Evolutionary conservation across 2,113 vertebrate species (phyloP), one percentile per base, ranked within the genome.

Genomic region (Amphilophus citrinellus): DNA sequence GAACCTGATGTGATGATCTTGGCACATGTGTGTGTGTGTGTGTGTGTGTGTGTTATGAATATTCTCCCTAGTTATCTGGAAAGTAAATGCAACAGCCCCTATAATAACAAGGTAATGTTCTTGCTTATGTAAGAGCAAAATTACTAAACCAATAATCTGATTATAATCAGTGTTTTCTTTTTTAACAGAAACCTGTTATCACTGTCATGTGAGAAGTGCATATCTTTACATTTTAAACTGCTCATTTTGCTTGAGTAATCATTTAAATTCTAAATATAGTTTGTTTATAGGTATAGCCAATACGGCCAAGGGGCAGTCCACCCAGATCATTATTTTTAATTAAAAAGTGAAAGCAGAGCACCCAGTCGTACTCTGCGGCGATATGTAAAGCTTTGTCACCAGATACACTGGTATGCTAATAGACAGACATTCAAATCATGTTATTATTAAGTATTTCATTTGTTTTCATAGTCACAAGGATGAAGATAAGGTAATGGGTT

Each of bases 271-370:
- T 53, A 1, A 32, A 73, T 56, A 32, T n/a, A n/a, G 47, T 56
- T 56, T 73, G 68, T 73, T 73, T 56, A 56, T 32, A 73, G n/a
- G 47, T 47, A 76, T 24, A 57, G 68, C 47, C 13, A 76, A 2
- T 39, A 53, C 58, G 32, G 27, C 68, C 17, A 24, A 76, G 53
- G 24, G n/a, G 68, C 68, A 35, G 35, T 56, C 22, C 22, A 56
- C 53, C 3, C 14, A 7, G 27, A 59, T 77, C 42, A 53, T 86
- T 86, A 77, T 83, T 86, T 82, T 76, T 50, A 83, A 80, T 71
- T 18, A 71, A 39, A 71, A 65, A 62, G 10, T 57, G 20, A 73
- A 61, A 76, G 53, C 10, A n/a, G 9, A 22, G 42, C 17, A 17
- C 50, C 15, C 50, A 53, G 6, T 18, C 50, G 6, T 53, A 5